Conservation (phyloP, 2,888 invertebrate genomes). For the Macrosiphum euphorbiae region DNA sequence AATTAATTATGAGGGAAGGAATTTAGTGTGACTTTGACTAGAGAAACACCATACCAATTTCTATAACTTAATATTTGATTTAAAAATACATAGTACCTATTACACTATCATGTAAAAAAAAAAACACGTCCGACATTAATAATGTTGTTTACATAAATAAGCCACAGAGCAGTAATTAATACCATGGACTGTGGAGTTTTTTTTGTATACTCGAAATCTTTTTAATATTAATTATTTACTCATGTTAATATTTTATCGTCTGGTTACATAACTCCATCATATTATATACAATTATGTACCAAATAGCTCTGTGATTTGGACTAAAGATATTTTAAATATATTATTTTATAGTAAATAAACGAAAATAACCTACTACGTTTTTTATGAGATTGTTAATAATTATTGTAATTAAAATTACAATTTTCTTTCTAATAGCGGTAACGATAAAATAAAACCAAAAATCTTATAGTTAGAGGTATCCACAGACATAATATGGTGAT, state of each 20-base stretch:
- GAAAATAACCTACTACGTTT: neutral
- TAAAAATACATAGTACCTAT: neutral
- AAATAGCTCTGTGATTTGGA: neutral
- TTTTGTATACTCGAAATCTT: neutral
- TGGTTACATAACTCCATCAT: neutral
- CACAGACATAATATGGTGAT: neutral
- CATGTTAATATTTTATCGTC: neutral
- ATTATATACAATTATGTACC: neutral
- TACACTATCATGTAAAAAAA: neutral
- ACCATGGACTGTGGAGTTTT: neutral
- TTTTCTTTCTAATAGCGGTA: neutral
- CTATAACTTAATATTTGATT: neutral
- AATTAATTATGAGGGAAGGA: neutral
- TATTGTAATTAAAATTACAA: neutral
- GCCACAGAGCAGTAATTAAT: neutral
- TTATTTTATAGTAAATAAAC: neutral
- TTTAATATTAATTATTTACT: neutral
- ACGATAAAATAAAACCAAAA: neutral
- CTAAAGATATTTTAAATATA: neutral
- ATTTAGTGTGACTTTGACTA: neutral
- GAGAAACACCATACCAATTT: conserved; percentile 39
- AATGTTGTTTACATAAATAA: conserved; percentile 28
- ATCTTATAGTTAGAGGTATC: neutral
- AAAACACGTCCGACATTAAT: neutral
- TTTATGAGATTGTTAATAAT: neutral